Conservation (phyloP, 2,888 invertebrate genomes). For the Elysia crispata region DNA sequence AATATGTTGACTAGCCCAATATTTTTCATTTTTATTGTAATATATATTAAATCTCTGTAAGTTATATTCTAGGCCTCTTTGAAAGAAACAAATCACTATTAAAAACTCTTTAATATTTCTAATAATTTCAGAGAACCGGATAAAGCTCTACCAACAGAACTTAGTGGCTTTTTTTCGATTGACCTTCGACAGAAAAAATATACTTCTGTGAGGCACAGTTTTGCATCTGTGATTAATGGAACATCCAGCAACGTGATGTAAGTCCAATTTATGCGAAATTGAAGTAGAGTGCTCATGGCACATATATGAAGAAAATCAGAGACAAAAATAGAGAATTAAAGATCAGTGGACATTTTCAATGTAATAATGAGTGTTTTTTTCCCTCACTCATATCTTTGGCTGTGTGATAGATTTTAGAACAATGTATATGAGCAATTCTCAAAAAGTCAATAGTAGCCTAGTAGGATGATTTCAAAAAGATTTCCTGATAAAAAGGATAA, state of each 20-base stretch:
- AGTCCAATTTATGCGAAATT: constrained; percentile 41
- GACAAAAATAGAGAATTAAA: neutral
- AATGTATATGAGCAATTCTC: too few species aligned
- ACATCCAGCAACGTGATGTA: constrained; percentile 55
- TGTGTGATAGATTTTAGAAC: too few species aligned
- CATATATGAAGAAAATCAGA: neutral
- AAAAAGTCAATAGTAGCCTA: too few species aligned
- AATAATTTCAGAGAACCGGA: constrained; percentile 42
- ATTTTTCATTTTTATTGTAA: too few species aligned
- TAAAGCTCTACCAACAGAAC: constrained; percentile 33
- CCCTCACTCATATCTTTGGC: neutral
- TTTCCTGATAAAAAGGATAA: too few species aligned
- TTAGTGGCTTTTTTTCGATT: constrained; percentile 34
- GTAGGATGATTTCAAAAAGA: too few species aligned
- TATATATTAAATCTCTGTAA: too few species aligned
- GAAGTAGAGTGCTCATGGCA: neutral
- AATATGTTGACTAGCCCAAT: too few species aligned
- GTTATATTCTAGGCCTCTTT: too few species aligned
- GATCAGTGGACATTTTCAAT: neutral
- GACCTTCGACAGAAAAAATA: neutral
- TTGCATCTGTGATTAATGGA: constrained; percentile 56
- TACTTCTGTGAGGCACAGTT: constrained; percentile 45
- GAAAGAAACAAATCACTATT: too few species aligned
- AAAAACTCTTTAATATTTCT: neutral
- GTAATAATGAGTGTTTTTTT: neutral